A percentile compares a stretch with the other conserved stretches of the same genome.
phyloP scores from a whole-genome alignment of 1,140 invertebrate genomes.

The Nasonia giraulti region DNA sequence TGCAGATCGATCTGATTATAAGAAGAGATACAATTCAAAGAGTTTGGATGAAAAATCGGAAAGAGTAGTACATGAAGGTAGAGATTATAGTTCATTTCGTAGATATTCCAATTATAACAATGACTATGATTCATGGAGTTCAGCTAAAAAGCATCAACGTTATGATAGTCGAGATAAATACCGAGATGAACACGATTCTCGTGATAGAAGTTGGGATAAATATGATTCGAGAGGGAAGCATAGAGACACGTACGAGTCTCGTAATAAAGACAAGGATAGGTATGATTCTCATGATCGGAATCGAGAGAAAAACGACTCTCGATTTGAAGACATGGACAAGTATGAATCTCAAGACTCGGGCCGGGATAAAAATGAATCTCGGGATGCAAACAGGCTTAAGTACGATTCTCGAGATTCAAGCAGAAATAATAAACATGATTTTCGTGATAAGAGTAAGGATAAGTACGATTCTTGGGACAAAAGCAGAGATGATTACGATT shows the following conservation, averaged over 20 bases:
- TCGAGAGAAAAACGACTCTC: too few relatives aligned
- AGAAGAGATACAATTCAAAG: constrained; percentile 6
- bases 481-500: neutral
- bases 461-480: neutral
- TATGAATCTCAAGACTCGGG: neutral
- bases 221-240: neutral
- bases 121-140: constrained; percentile 33
- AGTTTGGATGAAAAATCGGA: neutral
- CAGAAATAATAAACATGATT: neutral
- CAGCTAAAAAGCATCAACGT: neutral
- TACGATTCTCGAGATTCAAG: neutral
- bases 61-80: neutral
- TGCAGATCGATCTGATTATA: neutral
- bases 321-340: neutral
- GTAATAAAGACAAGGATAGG: neutral
- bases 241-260: neutral
- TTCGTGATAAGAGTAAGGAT: neutral
- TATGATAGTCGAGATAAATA: neutral
- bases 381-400: neutral
- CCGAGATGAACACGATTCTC: constrained; percentile 27
- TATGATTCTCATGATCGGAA: neutral
- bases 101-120: constrained; percentile 11
- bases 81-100: neutral
- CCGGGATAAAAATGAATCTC: too few relatives aligned
- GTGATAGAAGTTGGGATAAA: neutral